Conservation (phyloP, 2,113 vertebrate genomes). For the Ceyx margarethae region DNA sequence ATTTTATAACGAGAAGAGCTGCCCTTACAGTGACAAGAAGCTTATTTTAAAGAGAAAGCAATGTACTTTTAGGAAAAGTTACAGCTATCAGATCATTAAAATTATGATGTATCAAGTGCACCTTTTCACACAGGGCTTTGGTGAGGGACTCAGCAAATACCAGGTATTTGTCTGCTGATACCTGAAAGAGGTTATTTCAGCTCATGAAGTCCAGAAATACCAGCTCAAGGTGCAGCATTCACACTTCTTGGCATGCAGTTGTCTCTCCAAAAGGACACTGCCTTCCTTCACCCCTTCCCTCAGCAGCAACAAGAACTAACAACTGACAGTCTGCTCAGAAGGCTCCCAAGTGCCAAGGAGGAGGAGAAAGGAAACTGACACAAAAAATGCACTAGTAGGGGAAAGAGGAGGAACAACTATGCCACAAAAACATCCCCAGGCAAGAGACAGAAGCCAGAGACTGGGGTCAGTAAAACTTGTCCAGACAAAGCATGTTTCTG, state of each 20-base stretch:
- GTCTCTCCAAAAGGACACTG: background rate
- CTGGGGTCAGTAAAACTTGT: conserved; percentile 46
- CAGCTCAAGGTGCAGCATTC: background rate
- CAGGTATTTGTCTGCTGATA: background rate
- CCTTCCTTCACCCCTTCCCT: background rate
- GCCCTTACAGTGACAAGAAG: background rate
- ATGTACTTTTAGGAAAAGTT: background rate
- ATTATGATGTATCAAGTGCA: background rate
- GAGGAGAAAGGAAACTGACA: conserved; percentile 34
- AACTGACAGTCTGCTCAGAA: background rate
- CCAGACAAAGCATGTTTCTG: conserved; percentile 35
- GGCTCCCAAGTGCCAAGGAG: background rate
- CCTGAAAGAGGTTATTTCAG: background rate
- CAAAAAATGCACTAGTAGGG: conserved; percentile 27
- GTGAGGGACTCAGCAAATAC: background rate
- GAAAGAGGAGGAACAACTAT: conserved; percentile 22
- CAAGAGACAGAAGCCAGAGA: conserved; percentile 40
- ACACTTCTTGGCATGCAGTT: background rate
- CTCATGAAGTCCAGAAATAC: background rate
- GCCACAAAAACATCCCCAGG: conserved; percentile 48
- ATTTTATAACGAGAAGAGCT: background rate
- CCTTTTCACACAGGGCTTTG: background rate
- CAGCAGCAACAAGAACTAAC: background rate
- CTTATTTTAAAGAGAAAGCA: background rate
- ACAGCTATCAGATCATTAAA: background rate